Conservation (phyloP, 2,888 invertebrate genomes). For the Allophyes oxyacanthae region DNA sequence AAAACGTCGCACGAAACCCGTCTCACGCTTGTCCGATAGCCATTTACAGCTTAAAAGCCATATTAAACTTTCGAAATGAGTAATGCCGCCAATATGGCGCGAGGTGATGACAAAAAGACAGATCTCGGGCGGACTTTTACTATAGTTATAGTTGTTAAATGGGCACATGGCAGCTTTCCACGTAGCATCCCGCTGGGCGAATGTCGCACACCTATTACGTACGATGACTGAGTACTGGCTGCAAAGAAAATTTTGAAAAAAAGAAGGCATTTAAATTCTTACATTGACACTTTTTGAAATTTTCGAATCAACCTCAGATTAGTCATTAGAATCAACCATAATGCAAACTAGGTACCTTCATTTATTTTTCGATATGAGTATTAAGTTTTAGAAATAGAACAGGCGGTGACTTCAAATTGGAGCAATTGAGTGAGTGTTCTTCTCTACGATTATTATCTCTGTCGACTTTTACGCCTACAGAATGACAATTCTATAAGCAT, state of each 20-base stretch:
- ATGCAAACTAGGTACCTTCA: too few species aligned
- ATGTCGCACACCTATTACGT: conserved; percentile 63
- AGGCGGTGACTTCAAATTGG: too few species aligned
- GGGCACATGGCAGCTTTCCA: conserved; percentile 63
- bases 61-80: conserved; percentile 70
- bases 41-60: conserved; percentile 47
- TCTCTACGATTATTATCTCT: too few species aligned
- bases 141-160: conserved; percentile 57
- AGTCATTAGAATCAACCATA: too few species aligned
- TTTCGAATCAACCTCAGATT: too few species aligned
- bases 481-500: too few species aligned
- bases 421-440: too few species aligned
- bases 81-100: conserved; percentile 61
- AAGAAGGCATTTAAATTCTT: too few species aligned
- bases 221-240: conserved; percentile 46
- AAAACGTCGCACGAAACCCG: conserved; percentile 29
- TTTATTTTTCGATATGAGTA: too few species aligned
- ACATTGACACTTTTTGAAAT: not conserved
- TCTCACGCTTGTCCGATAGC: conserved; percentile 35
- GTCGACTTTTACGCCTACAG: too few species aligned
- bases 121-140: conserved; percentile 55
- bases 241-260: conserved; percentile 33
- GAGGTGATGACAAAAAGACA: conserved; percentile 63
- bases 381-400: too few species aligned
- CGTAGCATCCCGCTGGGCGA: conserved; percentile 61